Evolutionary conservation across 2,888 invertebrate species (phyloP).

Genomic region (Xiphydria camelus): DNA sequence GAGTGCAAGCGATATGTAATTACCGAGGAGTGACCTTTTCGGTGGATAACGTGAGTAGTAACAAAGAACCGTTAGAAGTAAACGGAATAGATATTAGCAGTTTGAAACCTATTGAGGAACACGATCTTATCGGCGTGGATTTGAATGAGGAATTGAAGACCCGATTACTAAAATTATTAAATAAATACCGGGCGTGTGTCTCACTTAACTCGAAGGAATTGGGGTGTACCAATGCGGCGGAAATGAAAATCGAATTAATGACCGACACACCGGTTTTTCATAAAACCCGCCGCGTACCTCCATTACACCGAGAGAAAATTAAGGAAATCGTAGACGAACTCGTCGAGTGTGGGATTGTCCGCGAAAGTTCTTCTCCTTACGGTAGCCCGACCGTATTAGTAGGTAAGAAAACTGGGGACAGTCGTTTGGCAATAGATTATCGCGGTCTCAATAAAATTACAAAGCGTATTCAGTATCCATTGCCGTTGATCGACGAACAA

Average conservation of each 20-base stretch:
- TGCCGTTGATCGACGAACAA: slow-evolving; percentile 51
- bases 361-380: slow-evolving; percentile 25
- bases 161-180: slow-evolving; percentile 6
- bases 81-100: neutral
- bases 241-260: slow-evolving; percentile 25
- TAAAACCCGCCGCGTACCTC: slow-evolving; percentile 24
- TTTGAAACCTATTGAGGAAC: slow-evolving; percentile 1
- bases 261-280: slow-evolving; percentile 20
- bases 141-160: neutral
- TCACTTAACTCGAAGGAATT: slow-evolving; percentile 5
- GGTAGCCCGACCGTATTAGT: slow-evolving; percentile 35
- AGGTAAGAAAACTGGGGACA: slow-evolving; percentile 27
- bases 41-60: too few species aligned
- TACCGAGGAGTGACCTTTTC: slow-evolving; percentile 5
- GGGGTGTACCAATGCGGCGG: slow-evolving; percentile 5
- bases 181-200: slow-evolving; percentile 5
- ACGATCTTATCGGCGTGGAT: slow-evolving; percentile 6
- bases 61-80: slow-evolving; percentile 3
- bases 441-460: slow-evolving; percentile 40
- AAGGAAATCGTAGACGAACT: slow-evolving; percentile 22
- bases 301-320: slow-evolving; percentile 22
- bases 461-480: slow-evolving; percentile 41
- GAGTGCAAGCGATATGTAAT: slow-evolving; percentile 11
- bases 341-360: slow-evolving; percentile 21
- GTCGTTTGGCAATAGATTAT: slow-evolving; percentile 34